Evolutionary conservation across 2,888 invertebrate species (phyloP).

Genomic region (Tortricodes alternella): DNA sequence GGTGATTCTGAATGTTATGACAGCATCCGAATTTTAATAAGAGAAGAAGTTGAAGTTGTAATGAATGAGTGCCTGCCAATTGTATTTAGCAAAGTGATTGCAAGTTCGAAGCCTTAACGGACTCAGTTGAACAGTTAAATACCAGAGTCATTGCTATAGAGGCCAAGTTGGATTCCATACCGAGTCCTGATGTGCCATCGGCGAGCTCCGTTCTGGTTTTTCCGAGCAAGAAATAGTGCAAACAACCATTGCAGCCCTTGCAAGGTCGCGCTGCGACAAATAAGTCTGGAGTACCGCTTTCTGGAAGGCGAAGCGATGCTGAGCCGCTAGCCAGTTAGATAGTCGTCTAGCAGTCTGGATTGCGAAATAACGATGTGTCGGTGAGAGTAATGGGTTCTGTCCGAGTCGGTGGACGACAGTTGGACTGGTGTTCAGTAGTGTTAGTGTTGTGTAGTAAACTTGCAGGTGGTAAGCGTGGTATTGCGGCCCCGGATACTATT

Average conservation of each 20-base stretch:
- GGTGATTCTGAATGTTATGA: too few species aligned
- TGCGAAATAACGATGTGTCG: neutral
- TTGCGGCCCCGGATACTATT: neutral
- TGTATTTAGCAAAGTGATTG: neutral
- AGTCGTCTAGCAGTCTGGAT: neutral
- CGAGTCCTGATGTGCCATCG: neutral
- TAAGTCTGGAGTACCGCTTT: neutral
- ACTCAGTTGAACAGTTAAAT: neutral
- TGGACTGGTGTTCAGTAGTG: too few species aligned
- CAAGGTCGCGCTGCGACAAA: neutral
- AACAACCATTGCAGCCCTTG: neutral
- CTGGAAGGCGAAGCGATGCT: too few species aligned
- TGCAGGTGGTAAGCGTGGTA: neutral
- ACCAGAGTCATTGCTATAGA: neutral
- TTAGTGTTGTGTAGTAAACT: neutral
- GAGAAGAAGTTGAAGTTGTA: neutral
- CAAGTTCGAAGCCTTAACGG: neutral
- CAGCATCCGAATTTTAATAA: too few species aligned
- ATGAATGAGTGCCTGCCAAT: neutral
- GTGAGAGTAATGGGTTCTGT: too few species aligned
- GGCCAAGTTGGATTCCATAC: neutral
- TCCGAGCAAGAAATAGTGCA: neutral
- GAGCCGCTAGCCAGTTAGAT: too few species aligned
- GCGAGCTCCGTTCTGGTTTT: neutral
- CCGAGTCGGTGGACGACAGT: too few species aligned